Conservation (phyloP, 2,113 vertebrate genomes). For the Oncorhynchus kisutch region DNA sequence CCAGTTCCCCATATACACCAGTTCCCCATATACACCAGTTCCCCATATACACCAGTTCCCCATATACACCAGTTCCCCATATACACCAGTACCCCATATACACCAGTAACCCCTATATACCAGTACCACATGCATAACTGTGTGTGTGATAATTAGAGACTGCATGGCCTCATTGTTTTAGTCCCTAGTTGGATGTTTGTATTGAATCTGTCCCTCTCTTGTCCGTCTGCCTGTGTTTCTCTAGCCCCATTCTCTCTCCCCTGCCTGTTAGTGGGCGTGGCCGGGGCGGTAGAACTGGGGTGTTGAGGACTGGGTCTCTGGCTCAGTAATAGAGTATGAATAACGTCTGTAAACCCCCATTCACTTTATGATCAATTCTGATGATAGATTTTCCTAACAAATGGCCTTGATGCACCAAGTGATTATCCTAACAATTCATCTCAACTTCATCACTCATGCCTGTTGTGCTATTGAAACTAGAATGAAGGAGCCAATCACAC, state of each 20-base stretch:
- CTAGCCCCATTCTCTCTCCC: conserved; percentile 40
- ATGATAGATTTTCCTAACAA: not conserved
- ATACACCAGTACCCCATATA: no score
- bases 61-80: no score
- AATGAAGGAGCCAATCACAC: not conserved
- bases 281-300: conserved; percentile 34
- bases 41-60: no score
- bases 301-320: conserved; percentile 45
- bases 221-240: conserved; percentile 15
- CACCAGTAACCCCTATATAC: no score
- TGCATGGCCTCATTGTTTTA: not conserved
- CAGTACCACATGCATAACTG: no score
- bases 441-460: no score
- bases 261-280: conserved; percentile 29
- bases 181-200: not conserved
- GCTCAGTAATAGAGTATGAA: conserved; percentile 40
- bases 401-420: not conserved
- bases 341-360: not conserved
- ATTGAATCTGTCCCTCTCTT: not conserved
- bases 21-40: no score
- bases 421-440: not conserved
- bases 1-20: no score
- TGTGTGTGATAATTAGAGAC: no score
- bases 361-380: not conserved
- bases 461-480: no score